A percentile compares a stretch with the other conserved stretches of the same genome.
Evolutionary conservation across 2,797 vertebrate species (phyloP).

Genomic region (Spizella passerina): DNA sequence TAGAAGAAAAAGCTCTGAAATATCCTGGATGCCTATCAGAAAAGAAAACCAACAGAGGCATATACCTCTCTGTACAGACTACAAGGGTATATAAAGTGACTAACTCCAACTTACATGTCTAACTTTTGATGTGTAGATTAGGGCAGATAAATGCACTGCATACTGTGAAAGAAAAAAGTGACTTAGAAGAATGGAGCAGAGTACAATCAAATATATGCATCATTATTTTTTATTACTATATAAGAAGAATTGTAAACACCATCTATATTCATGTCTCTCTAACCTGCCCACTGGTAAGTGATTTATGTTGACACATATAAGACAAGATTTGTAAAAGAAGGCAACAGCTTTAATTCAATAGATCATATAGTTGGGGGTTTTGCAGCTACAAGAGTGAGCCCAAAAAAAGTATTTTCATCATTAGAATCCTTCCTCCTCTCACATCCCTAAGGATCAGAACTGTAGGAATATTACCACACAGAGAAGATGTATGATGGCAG

Average conservation of each 20-base stretch:
- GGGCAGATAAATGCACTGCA: neutral
- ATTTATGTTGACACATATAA: slow-evolving; percentile 28
- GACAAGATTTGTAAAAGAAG: slow-evolving; percentile 13
- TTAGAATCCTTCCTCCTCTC: neutral
- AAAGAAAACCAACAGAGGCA: neutral
- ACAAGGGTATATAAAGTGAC: neutral
- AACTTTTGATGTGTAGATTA: slow-evolving; percentile 17
- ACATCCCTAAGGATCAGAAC: neutral
- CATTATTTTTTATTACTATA: slow-evolving; percentile 55
- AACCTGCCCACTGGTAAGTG: slow-evolving; percentile 14
- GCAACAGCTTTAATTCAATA: neutral
- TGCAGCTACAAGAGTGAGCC: neutral
- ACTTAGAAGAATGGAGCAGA: slow-evolving; percentile 36
- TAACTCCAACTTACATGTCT: neutral
- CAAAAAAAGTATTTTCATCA: neutral
- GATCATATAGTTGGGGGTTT: neutral
- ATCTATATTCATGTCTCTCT: slow-evolving; percentile 42
- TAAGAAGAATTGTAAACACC: slow-evolving; percentile 35
- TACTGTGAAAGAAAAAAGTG: slow-evolving; percentile 15
- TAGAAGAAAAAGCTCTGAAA: neutral
- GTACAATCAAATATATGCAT: slow-evolving; percentile 23
- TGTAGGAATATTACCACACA: neutral
- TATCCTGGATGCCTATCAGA: neutral
- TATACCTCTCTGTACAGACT: neutral
- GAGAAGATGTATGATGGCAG: neutral